Base-by-base conservation (phyloP, 2,888 invertebrate genomes). In the Pristionchus fissidentatus region DNA sequence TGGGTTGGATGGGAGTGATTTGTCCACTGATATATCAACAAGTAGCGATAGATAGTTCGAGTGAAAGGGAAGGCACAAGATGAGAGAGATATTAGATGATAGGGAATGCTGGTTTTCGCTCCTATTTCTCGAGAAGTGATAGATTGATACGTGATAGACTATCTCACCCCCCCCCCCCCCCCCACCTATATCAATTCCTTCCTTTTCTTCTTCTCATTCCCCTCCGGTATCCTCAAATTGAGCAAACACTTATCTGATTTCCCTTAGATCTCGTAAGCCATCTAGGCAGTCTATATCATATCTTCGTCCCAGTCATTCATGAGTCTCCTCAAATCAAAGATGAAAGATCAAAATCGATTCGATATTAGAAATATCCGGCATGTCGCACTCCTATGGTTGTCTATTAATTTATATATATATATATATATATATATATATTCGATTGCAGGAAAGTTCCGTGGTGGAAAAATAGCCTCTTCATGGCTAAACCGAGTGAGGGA, bases 381-480 rank as follows among this genome's bases (percentile, higher is more conserved):
- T 19, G 43, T 57, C 46, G 10, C 35, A 8, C 35, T 66, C 29
- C 41, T 66, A 66, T 66, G 41, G 35, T 66, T 38, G 32, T 38
- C 22, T 22, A 32, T 35, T 66, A 66, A 38, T 3, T 15, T 66
- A 22, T 66, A 10, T 38, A 35, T 29, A 49, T 49, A 10, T n/a
- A n/a, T n/a, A 38, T 3, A 15, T 66, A 22, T 66, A 10, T 38
- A 35, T 29, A 26, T 13, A 26, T 13, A 26, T n/a, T 57, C n/a
- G n/a, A 46, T 81, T 81, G n/a, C 62, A 81, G 81, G 81, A 81
- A 81, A 43, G 22, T 81, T 60, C 81, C 81, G 10, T 81, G 81
- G 81, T 81, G 81, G 81, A 78, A 78, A 35, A 52, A 19, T 49
- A 78, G 15, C 7, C 52, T 78, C 78, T 78, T 78, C 78, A 78